Evolutionary conservation across 2,888 invertebrate species (phyloP), one percentile per base, ranked within the genome.

Genomic region (Hypolimnas misippus): DNA sequence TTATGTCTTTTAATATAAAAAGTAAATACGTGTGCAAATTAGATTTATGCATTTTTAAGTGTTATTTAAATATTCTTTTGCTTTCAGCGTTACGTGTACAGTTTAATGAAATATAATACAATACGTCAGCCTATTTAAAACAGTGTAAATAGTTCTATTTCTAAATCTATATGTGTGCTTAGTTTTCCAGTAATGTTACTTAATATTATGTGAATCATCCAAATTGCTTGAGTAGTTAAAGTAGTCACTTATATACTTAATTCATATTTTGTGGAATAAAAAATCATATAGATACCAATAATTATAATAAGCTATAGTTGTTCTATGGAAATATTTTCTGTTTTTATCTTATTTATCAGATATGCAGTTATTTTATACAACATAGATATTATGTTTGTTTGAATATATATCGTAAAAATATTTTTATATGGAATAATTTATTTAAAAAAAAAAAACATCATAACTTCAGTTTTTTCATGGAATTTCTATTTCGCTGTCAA

Each of bases 161-260:
- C 2, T 21, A 46, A 46, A 21, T n/a, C 10, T 46, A 21, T 46
- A 6, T 12, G 46, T 46, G 46, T 46, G 46, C 46, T 46, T 44
- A 17, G 19, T 19, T 44, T 44, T 3, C 3, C 17, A 19, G 12
- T 44, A 21, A 46, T 12, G 16, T 40, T 40, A 40, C 40, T 17
- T 42, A 42, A 42, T 42, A 16, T 33, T 33, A 29, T 29, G 29
- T 14, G 40, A 19, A n/a, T 25, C 46, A 25, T 21, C n/a, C 12
- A n/a, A 46, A 25, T 21, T 7, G 46, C 46, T 46, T 46, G 1
- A n/a, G 21, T 46, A 46, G 46, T n/a, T 40, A 40, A 46, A 21
- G 12, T 25, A 21, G 46, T 14, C 3, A 12, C 5, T n/a, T n/a
- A 10, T 12, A 33, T 33, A 33, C 8, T 10, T 16, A 16, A 42